Evolutionary conservation across 37 sponge, comb jelly and placozoan genomes (phyloP).

Genomic region (Geodia barretti): DNA sequence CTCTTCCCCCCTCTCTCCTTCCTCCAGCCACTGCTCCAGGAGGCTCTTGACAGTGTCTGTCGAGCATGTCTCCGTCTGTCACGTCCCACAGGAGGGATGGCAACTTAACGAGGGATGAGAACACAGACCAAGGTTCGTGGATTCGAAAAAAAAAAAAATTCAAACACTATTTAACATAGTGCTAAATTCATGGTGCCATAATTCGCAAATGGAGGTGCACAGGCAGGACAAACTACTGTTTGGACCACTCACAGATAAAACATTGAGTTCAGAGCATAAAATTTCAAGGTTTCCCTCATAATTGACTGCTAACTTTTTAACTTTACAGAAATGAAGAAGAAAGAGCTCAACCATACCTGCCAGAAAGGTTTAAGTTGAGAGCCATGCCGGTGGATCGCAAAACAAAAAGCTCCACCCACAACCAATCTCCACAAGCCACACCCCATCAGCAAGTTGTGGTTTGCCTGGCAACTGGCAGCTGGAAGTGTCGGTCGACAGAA

Average conservation of each 20-base stretch:
- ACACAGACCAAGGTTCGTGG: too few relatives aligned
- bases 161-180: too few relatives aligned
- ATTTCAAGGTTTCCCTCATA: too few relatives aligned
- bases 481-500: slow-evolving; percentile 39
- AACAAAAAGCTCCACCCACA: slow-evolving; percentile 47
- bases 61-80: slow-evolving; percentile 91
- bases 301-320: not conserved
- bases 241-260: too few relatives aligned
- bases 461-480: slow-evolving; percentile 56
- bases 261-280: too few relatives aligned
- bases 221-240: too few relatives aligned
- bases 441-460: slow-evolving; percentile 82
- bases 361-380: slow-evolving; percentile 68
- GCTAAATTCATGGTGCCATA: too few relatives aligned
- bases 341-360: slow-evolving; percentile 88
- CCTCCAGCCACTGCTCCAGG: slow-evolving; percentile 45
- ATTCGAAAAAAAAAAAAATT: too few relatives aligned
- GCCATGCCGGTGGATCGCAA: slow-evolving; percentile 63
- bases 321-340: too few relatives aligned
- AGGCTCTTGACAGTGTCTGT: slow-evolving; percentile 76
- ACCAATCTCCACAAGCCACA: slow-evolving; percentile 80
- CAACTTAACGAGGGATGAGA: slow-evolving; percentile 78
- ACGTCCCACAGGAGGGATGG: slow-evolving; percentile 89
- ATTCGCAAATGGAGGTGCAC: too few relatives aligned
- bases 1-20: not conserved